Conservation (phyloP, 2,113 vertebrate genomes). For the Motacilla tschutschensis region DNA sequence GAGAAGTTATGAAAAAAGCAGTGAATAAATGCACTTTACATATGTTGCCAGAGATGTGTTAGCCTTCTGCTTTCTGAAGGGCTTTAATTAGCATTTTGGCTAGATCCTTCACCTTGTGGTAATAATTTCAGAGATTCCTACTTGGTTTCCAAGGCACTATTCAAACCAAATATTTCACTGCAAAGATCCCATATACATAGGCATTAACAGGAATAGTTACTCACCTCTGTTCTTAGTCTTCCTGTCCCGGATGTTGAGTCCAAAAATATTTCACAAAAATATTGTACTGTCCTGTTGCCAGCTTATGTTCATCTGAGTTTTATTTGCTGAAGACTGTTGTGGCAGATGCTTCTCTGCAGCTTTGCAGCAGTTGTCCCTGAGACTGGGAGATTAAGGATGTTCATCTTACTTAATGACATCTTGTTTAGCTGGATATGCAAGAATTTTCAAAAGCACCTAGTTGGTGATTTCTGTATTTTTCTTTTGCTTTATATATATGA, state of each 20-base stretch:
- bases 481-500: not conserved
- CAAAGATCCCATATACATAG: not conserved
- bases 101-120: not conserved
- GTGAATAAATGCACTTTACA: fast-evolving
- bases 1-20: not conserved
- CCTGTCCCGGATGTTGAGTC: not conserved
- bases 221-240: not conserved
- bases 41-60: not conserved
- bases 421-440: not conserved
- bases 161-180: not conserved
- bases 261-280: not conserved
- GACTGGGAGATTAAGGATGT: not conserved
- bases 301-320: not conserved
- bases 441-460: not conserved
- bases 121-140: not conserved
- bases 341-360: not conserved
- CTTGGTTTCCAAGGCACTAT: not conserved
- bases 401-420: not conserved
- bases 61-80: not conserved
- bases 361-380: not conserved
- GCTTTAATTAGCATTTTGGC: not conserved
- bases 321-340: not conserved
- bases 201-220: not conserved
- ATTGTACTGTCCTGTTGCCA: not conserved
- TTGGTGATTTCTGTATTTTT: not conserved